These are phyloP conservation scores for Oscheius sp. DNA, from an alignment of 1,140 invertebrate species.

Conservation along the genomic window DNA sequence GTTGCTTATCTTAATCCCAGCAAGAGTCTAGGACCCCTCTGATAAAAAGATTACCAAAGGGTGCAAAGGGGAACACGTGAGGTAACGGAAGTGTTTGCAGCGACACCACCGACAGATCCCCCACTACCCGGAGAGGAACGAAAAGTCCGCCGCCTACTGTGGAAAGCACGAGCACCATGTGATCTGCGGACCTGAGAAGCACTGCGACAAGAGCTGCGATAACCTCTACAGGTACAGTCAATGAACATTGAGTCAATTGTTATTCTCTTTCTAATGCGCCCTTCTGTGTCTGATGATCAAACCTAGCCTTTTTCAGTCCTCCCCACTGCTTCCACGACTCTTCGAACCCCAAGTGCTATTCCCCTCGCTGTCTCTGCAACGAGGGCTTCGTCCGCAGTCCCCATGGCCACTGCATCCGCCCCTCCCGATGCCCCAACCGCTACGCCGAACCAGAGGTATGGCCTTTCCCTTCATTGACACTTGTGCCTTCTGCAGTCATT, in stretches of 20 bases:
- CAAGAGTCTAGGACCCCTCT: not conserved
- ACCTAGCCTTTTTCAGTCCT: slow-evolving; percentile 3
- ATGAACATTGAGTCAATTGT: not conserved
- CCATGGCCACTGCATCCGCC: slow-evolving; percentile 18
- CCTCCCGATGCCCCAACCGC: slow-evolving; percentile 15
- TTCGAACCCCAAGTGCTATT: slow-evolving; percentile 17
- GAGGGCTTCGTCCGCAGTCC: slow-evolving; percentile 21
- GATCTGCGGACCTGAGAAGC: slow-evolving; percentile 23
- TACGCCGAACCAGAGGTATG: slow-evolving; percentile 12
- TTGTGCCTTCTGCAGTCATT: too few relatives aligned
- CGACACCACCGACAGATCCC: slow-evolving; percentile 13
- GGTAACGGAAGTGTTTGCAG: too few relatives aligned
- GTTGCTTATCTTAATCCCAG: not conserved
- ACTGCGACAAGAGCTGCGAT: slow-evolving; percentile 28
- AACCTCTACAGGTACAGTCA: slow-evolving; percentile 23
- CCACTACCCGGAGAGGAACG: not conserved
- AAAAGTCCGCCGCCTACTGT: slow-evolving; percentile 15
- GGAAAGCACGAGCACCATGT: slow-evolving; percentile 20
- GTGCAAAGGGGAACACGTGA: too few relatives aligned
- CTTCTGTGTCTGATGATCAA: not conserved
- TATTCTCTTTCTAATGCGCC: not conserved
- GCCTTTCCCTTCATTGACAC: too few relatives aligned
- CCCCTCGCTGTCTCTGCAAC: slow-evolving; percentile 25
- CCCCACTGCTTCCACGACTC: slow-evolving; percentile 13
- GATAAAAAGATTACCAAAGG: not conserved